Conservation (phyloP, 2,888 invertebrate species). For the Philonicus albiceps region DNA sequence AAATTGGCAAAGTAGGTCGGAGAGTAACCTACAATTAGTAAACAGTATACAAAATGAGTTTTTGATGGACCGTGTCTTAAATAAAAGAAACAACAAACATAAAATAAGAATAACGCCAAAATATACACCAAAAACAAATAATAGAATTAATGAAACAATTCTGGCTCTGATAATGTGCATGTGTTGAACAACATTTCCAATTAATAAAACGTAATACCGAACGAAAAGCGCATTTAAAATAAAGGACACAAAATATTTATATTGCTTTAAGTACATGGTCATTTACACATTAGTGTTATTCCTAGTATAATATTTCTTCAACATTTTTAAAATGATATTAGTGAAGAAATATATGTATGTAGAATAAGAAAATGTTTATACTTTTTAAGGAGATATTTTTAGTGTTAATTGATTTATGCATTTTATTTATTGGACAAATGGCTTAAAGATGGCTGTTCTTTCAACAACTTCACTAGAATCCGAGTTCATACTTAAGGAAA, state of each 20-base stretch:
- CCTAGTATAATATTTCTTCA: slow-evolving; percentile 11
- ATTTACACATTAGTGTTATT: slow-evolving; percentile 16
- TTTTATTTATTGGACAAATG: not conserved
- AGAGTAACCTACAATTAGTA: not conserved
- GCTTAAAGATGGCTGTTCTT: slow-evolving; percentile 21
- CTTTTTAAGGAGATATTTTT: not conserved
- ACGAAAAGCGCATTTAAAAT: slow-evolving; percentile 36
- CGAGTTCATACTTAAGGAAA: not conserved
- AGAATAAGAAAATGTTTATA: not conserved
- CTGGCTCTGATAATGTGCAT: not conserved
- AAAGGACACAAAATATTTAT: slow-evolving; percentile 42
- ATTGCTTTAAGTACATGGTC: slow-evolving; percentile 44
- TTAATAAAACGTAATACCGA: not conserved
- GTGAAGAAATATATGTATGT: not conserved
- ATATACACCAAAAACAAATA: not conserved
- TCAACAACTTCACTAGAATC: not conserved
- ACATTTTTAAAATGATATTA: not conserved
- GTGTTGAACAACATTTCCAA: not conserved
- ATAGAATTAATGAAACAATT: not conserved
- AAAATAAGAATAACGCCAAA: not conserved
- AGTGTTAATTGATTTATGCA: not conserved
- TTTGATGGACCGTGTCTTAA: not conserved
- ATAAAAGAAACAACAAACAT: not conserved
- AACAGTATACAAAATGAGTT: not conserved
- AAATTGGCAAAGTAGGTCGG: not conserved